A percentile compares a stretch with the other conserved stretches of the same genome.
Conservation (phyloP, 2,888 invertebrate genomes). For the Tuberolachnus salignus region DNA sequence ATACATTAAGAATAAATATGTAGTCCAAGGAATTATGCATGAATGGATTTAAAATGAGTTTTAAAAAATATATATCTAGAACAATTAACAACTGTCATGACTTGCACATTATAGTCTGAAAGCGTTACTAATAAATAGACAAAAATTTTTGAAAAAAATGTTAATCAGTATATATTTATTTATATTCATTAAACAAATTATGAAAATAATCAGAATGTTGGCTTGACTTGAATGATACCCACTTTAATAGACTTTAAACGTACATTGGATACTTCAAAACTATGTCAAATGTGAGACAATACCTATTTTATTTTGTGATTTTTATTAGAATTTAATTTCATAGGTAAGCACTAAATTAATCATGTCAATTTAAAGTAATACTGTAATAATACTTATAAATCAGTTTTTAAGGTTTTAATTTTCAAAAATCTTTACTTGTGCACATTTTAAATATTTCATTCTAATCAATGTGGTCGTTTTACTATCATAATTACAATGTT, state of each 20-base stretch:
- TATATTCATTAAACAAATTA: slow-evolving; percentile 11
- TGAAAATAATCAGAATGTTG: slow-evolving; percentile 24
- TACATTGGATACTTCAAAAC: not conserved
- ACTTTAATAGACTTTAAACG: not conserved
- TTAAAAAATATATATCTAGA: slow-evolving; percentile 21
- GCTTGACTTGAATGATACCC: not conserved
- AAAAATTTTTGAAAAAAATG: slow-evolving; percentile 40
- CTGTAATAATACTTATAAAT: no score
- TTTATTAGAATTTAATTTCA: no score
- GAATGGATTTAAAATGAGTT: slow-evolving; percentile 28
- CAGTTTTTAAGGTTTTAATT: not conserved
- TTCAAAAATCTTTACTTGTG: not conserved
- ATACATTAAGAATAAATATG: slow-evolving; percentile 15
- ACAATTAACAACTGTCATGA: slow-evolving; percentile 49
- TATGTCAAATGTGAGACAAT: not conserved
- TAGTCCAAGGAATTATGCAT: slow-evolving; percentile 17
- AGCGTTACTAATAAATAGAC: slow-evolving; percentile 7
- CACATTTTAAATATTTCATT: not conserved
- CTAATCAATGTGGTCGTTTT: not conserved
- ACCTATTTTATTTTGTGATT: not conserved
- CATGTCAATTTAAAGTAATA: no score
- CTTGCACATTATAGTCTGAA: slow-evolving; percentile 27
- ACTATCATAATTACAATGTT: not conserved
- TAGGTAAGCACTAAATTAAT: no score
- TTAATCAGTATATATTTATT: slow-evolving; percentile 23